phyloP scores from a whole-genome alignment of 2,888 invertebrate genomes.

The Diploptera punctata region DNA sequence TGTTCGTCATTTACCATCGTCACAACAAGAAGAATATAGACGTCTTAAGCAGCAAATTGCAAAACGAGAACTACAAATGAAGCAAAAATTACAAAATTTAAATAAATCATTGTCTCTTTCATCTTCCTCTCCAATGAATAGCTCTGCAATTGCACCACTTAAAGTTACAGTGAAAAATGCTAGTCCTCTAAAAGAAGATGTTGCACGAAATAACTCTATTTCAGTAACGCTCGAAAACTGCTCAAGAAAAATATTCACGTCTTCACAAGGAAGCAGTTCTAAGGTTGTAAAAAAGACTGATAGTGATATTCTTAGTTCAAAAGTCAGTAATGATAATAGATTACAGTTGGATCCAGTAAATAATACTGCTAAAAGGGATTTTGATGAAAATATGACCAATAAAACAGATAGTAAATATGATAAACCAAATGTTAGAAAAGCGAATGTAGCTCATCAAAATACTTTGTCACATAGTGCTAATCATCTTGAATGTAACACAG shows the following conservation, averaged over 20 bases:
- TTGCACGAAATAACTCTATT: not conserved
- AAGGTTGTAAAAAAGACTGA: too few species aligned
- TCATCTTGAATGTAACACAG: conserved; percentile 39
- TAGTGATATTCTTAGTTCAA: too few species aligned
- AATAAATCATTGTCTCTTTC: not conserved
- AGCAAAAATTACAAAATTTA: not conserved
- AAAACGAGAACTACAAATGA: not conserved
- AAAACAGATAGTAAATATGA: not conserved
- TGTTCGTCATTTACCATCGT: conserved; percentile 54
- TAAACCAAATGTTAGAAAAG: not conserved
- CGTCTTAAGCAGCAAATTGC: conserved; percentile 53
- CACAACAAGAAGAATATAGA: conserved; percentile 55
- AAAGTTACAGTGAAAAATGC: not conserved
- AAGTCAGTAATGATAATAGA: too few species aligned
- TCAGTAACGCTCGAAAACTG: not conserved
- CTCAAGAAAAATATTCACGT: not conserved
- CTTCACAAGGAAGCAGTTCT: not conserved
- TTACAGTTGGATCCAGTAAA: too few species aligned
- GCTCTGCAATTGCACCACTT: not conserved
- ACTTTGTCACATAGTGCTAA: not conserved
- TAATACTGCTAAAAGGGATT: too few species aligned
- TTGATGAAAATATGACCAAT: not conserved
- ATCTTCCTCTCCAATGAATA: not conserved
- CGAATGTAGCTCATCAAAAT: not conserved
- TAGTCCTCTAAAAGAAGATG: not conserved